A percentile compares a stretch with the other conserved stretches of the same genome.
Evolutionary conservation across 2,888 invertebrate genomes (phyloP).

Genomic region (Yponomeuta malinellus): DNA sequence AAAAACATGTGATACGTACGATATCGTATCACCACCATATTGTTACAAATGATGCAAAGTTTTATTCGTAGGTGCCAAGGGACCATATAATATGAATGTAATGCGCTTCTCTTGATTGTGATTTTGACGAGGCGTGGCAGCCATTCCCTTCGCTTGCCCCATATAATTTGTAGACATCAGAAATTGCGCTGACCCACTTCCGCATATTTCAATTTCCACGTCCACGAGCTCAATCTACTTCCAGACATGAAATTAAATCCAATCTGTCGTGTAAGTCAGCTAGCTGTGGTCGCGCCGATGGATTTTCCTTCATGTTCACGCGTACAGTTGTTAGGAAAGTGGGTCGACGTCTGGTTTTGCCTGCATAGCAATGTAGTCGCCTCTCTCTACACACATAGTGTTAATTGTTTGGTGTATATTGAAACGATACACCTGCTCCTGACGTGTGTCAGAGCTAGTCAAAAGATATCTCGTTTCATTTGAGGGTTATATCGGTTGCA

Average conservation of each 20-base stretch:
- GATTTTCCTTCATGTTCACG: conserved; percentile 56
- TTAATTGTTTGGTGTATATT: conserved; percentile 1
- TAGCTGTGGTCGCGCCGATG: conserved; percentile 34
- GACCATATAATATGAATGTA: neutral
- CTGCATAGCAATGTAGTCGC: conserved; percentile 23
- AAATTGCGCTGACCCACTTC: neutral
- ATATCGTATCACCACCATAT: conserved; percentile 9
- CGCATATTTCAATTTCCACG: neutral
- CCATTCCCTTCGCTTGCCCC: too few species aligned
- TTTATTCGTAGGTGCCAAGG: neutral
- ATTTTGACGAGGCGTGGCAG: too few species aligned
- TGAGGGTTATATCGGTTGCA: conserved; percentile 8
- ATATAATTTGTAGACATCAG: too few species aligned
- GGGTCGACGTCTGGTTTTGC: conserved; percentile 56
- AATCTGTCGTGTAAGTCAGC: neutral
- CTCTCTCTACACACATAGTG: conserved; percentile 9
- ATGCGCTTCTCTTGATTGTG: neutral
- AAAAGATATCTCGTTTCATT: conserved; percentile 30
- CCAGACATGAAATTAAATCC: conserved; percentile 6
- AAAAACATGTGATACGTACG: conserved; percentile 11
- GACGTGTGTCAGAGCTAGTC: conserved; percentile 23
- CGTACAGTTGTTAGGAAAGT: conserved; percentile 49
- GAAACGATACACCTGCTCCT: conserved; percentile 29
- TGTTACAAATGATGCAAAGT: neutral
- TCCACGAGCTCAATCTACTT: neutral